Evolutionary conservation across 2,113 vertebrate genomes (phyloP).

Genomic region (Recurvirostra avosetta): DNA sequence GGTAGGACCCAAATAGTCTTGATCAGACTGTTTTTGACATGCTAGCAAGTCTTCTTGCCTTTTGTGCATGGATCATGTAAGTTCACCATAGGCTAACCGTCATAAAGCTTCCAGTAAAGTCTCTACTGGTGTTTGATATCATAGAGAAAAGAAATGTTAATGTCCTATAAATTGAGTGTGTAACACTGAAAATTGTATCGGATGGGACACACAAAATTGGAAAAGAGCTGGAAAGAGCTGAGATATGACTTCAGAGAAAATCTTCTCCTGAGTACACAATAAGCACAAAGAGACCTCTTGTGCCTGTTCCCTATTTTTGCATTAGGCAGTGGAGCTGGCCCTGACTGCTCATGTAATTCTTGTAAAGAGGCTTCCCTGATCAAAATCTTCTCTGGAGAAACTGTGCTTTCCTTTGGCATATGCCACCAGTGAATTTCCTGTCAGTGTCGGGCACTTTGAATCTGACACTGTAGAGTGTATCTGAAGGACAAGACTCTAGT

Average conservation of each 20-base stretch:
- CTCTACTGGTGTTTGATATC: background rate
- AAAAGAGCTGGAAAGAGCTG: background rate
- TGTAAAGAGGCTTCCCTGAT: background rate
- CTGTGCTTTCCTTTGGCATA: background rate
- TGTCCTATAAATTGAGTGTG: background rate
- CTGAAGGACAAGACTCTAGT: background rate
- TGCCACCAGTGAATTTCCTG: background rate
- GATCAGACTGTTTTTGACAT: background rate
- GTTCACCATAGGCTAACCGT: background rate
- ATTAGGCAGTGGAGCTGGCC: background rate
- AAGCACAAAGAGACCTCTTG: background rate
- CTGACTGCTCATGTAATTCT: background rate
- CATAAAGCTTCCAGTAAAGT: background rate
- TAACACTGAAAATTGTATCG: background rate
- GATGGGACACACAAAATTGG: background rate
- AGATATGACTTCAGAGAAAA: background rate
- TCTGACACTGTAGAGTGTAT: background rate
- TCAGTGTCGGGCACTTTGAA: background rate
- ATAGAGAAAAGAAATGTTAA: background rate
- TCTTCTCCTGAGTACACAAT: background rate
- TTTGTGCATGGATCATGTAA: conserved; percentile 18
- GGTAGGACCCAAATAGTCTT: background rate
- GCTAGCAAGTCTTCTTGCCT: conserved; percentile 8
- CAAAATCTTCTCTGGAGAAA: background rate
- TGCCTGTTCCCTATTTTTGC: background rate